Conservation (phyloP, 2,797 vertebrate species). For the Halcyon badia region DNA sequence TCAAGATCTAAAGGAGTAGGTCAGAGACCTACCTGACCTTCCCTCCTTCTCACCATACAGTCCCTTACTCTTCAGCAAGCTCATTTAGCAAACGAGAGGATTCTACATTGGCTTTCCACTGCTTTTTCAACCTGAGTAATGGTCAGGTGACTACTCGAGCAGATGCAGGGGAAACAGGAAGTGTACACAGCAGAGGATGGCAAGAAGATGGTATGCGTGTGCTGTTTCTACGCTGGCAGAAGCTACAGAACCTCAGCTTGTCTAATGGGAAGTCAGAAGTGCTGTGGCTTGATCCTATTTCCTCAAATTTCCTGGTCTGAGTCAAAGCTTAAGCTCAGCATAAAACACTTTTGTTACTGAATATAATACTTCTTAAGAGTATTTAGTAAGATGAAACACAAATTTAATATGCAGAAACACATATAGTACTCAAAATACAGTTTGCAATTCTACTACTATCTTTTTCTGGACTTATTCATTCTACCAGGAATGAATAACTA, state of each 20-base stretch:
- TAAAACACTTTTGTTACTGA: background rate
- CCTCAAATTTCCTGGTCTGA: background rate
- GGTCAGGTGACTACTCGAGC: background rate
- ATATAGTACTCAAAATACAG: background rate
- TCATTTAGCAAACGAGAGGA: background rate
- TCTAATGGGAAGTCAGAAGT: background rate
- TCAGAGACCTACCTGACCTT: background rate
- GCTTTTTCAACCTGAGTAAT: background rate
- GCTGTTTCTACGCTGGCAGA: background rate
- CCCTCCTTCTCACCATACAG: background rate
- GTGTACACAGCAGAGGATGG: background rate
- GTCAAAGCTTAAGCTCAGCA: background rate
- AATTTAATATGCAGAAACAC: background rate
- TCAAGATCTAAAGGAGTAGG: background rate
- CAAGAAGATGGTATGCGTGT: background rate
- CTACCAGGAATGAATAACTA: background rate
- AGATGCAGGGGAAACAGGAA: background rate
- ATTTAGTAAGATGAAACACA: background rate
- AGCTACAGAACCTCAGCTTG: too few species aligned
- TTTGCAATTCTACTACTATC: background rate
- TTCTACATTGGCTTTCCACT: background rate
- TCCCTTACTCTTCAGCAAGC: background rate
- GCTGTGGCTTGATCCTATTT: background rate
- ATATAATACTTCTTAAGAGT: background rate
- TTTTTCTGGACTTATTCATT: background rate